phyloP scores from a whole-genome alignment of 2,888 invertebrate genomes.

The Zeuzera pyrina region DNA sequence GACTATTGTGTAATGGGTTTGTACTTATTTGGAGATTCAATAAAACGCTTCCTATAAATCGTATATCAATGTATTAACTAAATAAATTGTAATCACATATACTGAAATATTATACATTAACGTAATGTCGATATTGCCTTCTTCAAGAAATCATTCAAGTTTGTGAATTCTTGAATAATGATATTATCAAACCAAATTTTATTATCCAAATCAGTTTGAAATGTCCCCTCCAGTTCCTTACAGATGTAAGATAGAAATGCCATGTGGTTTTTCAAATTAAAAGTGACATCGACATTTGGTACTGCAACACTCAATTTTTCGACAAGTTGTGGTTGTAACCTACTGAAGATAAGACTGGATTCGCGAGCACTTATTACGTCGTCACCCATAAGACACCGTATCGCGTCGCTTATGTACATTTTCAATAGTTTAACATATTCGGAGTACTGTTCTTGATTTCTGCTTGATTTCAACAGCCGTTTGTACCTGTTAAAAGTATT shows the following conservation, averaged over 20 bases:
- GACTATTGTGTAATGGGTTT: too few relatives aligned
- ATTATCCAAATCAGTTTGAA: constrained; percentile 31
- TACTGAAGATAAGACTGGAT: constrained; percentile 39
- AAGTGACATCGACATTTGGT: constrained; percentile 37
- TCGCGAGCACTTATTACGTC: constrained; percentile 29
- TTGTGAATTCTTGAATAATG: constrained; percentile 32
- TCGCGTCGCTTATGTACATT: constrained; percentile 26
- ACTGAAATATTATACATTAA: too few relatives aligned
- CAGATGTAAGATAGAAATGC: constrained; percentile 52
- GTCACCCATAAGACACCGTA: constrained; percentile 49
- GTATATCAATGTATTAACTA: too few relatives aligned
- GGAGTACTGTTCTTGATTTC: not conserved
- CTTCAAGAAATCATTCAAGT: constrained; percentile 35
- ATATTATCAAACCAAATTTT: constrained; percentile 35
- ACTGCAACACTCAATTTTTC: constrained; percentile 33
- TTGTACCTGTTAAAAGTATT: not conserved
- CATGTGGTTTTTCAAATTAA: constrained; percentile 47
- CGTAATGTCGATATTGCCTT: constrained; percentile 12
- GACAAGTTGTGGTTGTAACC: constrained; percentile 38
- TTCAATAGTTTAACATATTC: not conserved
- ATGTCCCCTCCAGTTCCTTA: constrained; percentile 23
- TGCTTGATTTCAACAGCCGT: not conserved
- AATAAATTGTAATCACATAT: too few relatives aligned
- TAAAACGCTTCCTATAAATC: too few relatives aligned
- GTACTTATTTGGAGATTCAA: too few relatives aligned